Evolutionary conservation across 2,113 vertebrate species (phyloP), one percentile per base, ranked within the genome.

Genomic region (Chiloscyllium plagiosum): DNA sequence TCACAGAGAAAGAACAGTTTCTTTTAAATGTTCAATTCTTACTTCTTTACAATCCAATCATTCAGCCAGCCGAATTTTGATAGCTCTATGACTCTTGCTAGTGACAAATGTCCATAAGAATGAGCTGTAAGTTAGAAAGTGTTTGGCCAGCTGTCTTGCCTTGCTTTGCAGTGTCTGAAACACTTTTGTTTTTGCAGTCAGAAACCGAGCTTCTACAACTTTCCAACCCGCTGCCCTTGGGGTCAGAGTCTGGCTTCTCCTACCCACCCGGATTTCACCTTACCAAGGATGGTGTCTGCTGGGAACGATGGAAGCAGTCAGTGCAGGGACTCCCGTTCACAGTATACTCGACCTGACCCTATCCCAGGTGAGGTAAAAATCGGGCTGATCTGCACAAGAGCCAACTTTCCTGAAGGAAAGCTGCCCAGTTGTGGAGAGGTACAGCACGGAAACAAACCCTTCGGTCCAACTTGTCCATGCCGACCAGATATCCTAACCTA

Each of bases 181-280:
- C 87, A 4, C 17, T 0, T 96, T 96, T 96, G 69, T 96, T 0
- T 47, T 96, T 96, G 12, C 96, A 97, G 97, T 96, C 96, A 96
- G 96, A 97, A 97, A 96, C 26, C 50, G 20, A 96, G 94, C 52
- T 33, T 96, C 26, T 95, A 7, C 0, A 56, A 96, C 61, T 96
- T 95, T 0, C 96, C 96, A 33, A 65, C 65, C 20, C 85, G 19
- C 0, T 97, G 97, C 4, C 96, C 97, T n/a, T 98, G 97, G 97
- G 97, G 97, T 52, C 95, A 68, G 95, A 97, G 96, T 47, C 96
- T 96, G 0, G 6, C 0, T 0, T 70, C 8, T 29, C 56, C 96
- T 42, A 95, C 96, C 0, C 97, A 97, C 33, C 97, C 97, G 1
- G 96, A 97, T 95, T 97, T 96, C 83, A 68, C 96, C 4, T 72